Conservation (phyloP, 2,113 vertebrate genomes). For the Peromyscus maniculatus region DNA sequence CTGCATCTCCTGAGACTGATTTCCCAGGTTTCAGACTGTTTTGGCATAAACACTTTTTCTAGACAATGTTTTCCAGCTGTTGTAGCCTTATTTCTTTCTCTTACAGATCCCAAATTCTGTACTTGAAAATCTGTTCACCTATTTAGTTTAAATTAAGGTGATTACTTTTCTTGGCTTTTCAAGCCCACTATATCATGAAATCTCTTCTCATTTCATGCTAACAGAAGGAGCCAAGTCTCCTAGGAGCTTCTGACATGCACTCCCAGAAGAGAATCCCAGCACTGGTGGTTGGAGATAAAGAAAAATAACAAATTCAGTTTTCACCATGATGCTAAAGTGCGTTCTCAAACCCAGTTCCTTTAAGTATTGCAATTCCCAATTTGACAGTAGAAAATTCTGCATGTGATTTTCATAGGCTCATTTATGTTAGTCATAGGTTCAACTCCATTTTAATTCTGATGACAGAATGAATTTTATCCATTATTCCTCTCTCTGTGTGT, state of each 20-base stretch:
- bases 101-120: neutral
- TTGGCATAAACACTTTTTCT: neutral
- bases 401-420: neutral
- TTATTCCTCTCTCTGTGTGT: neutral
- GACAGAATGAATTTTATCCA: neutral
- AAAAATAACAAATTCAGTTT: neutral
- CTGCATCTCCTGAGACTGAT: neutral
- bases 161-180: slow-evolving; percentile 35
- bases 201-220: neutral
- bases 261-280: neutral
- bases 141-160: slow-evolving; percentile 49
- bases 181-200: neutral
- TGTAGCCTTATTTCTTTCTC: neutral
- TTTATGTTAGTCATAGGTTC: neutral
- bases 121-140: slow-evolving; percentile 51
- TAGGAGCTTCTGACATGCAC: neutral
- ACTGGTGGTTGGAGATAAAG: neutral
- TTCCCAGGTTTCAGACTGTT: neutral
- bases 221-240: neutral
- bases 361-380: neutral
- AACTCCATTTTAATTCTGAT: neutral
- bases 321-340: neutral
- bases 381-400: neutral
- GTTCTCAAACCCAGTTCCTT: neutral
- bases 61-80: neutral